Evolutionary conservation across 2,797 vertebrate species (phyloP).

Genomic region (Phoeniculus purpureus): DNA sequence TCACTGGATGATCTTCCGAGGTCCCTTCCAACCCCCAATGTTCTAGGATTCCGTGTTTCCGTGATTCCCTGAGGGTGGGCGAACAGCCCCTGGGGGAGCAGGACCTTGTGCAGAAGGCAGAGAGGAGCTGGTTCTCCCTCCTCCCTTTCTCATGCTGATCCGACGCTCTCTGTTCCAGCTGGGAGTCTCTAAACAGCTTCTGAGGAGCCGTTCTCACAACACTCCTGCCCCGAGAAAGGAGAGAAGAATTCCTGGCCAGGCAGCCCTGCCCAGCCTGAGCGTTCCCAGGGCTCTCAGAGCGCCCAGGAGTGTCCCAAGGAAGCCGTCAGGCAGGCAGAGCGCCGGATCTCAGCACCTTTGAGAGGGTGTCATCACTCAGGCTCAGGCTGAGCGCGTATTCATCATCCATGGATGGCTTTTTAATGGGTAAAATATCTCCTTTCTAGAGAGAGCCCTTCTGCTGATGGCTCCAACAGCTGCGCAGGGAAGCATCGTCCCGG

Average conservation of each 20-base stretch:
- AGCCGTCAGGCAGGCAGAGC: not conserved
- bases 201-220: not conserved
- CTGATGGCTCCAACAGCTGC: conserved; percentile 72
- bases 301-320: not conserved
- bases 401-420: conserved; percentile 57
- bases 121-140: rapidly evolving
- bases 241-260: not conserved
- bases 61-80: not conserved
- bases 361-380: conserved; percentile 53
- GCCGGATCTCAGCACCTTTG: conserved; percentile 7
- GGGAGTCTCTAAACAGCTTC: not conserved
- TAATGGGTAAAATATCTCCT: conserved; percentile 59
- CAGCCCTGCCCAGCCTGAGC: not conserved
- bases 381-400: conserved; percentile 24
- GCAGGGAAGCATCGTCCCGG: conserved; percentile 29
- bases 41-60: too few relatives aligned
- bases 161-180: conserved; percentile 33
- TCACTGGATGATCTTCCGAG: too few relatives aligned
- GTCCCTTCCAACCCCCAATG: too few relatives aligned
- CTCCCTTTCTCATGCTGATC: not conserved
- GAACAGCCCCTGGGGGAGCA: not conserved
- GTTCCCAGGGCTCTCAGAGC: not conserved
- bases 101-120: not conserved
- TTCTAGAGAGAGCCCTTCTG: conserved; percentile 29
- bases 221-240: conserved; percentile 16